Evolutionary conservation across 2,888 invertebrate genomes (phyloP), one percentile per base, ranked within the genome.

Genomic region (Drosophila falleni): DNA sequence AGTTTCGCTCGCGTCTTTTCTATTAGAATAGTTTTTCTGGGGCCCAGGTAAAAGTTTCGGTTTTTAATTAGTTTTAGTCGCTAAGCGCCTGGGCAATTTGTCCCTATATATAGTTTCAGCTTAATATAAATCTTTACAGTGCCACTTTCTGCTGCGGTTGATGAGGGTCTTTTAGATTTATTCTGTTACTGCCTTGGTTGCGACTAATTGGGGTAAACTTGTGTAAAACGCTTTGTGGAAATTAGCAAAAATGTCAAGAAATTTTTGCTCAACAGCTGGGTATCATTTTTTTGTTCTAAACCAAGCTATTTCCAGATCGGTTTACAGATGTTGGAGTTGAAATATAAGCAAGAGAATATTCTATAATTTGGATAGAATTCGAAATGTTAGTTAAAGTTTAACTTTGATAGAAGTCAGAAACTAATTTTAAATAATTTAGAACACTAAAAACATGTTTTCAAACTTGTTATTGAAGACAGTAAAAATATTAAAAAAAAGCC

Each of bases 1-100:
- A 50, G 11, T 35, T 33, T 33, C 15, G 49, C 47, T 51, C 76
- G 77, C 58, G 49, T 59, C 56, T 73, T 81, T 78, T 78, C 62
- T 73, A 81, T 66, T 77, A 66, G 39, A 80, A 77, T 80, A 77
- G 67, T 77, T 63, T 58, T 58, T 41, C 41, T 31, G 42, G 31
- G 10, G 35, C 41, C 39, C 78, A 84, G 84, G 90, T 84, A 86
- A 77, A 87, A 84, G 71, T 88, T 85, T 71, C 5, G 66, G 81
- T 66, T 89, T 83, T 89, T 88, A 85, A 85, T 85, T 85, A 89
- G 90, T 85, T 85, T 89, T 71, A 73, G 80, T 79, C 79, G 85
- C 77, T 88, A 71, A 82, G 68, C 56, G 63, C 47, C 42, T 44
- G 47, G 62, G 51, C 70, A 86, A 88, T 88, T 84, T 86, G 89